Base-by-base conservation (phyloP, 2,797 vertebrate genomes). In the Pogonophryne albipinna region DNA sequence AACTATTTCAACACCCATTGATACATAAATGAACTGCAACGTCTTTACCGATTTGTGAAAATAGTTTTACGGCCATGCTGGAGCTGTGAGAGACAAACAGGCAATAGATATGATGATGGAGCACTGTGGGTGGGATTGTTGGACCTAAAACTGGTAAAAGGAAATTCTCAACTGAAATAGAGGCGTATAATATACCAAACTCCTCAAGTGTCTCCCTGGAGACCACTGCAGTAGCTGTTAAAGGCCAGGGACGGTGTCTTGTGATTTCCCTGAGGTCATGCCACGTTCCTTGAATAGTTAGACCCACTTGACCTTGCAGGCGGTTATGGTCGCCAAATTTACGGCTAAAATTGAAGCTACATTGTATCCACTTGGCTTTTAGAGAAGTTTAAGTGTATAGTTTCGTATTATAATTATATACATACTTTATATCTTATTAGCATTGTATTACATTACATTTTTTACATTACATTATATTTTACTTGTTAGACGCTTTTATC, bases 171-270 rank as follows among this genome's bases (percentile, higher is more conserved):
- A 85, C 87, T 52, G 75, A 92, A 93, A 91, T 91, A 92, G 90
- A 86, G 73, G 65, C 70, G 62, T 82, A 86, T 86, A 70, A 80
- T 85, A 60, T 74, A 75, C 70, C 80, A 71, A 20, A 46, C 67
- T 76, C 31, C 76, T 83, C 23, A 4, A 83, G 75, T 41, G 79
- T 78, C 81, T 66, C 53, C 13, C 19, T 20, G n/a, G 45, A 79
- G 89, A 72, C 86, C 71, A 84, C 44, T 14, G 63, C 67, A 79
- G 70, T n/a, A 3, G 71, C 58, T 57, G 57, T 41, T 72, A 94
- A 94, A 94, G 91, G 93, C 78, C 92, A 93, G 17, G 65, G 63
- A 49, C 2, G 81, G 90, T 93, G 77, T 94, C 92, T 90, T 83
- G 72, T 94, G 89, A 87, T 87, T 77, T 59, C 31, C 60, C 80